Conservation (phyloP, 2,797 vertebrate genomes). For the Gallinago nigripennis region DNA sequence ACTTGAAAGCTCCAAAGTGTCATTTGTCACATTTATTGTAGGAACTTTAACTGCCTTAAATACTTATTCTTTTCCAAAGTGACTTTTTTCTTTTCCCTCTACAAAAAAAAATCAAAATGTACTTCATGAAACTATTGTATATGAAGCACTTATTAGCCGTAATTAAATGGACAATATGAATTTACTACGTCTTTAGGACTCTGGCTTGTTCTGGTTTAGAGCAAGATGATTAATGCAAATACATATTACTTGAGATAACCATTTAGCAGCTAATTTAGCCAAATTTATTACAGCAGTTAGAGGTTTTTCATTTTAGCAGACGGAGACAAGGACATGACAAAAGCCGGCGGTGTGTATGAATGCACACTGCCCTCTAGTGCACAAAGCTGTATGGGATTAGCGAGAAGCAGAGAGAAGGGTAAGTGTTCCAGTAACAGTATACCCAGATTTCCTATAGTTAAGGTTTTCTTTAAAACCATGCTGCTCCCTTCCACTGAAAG, state of each 20-base stretch:
- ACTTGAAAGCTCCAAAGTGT: constrained; percentile 48
- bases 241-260: constrained; percentile 99
- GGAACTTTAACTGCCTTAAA: constrained; percentile 50
- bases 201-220: constrained; percentile 93
- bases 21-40: constrained; percentile 30
- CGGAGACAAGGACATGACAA: constrained; percentile 84
- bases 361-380: constrained; percentile 90
- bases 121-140: constrained; percentile 86
- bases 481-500: constrained; percentile 45
- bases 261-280: constrained; percentile 99
- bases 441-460: not conserved
- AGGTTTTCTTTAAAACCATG: not conserved
- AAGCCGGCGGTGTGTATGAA: constrained; percentile 71
- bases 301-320: constrained; percentile 87
- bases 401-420: not conserved
- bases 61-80: constrained; percentile 67
- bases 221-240: constrained; percentile 98
- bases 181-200: constrained; percentile 88
- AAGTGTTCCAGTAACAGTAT: not conserved
- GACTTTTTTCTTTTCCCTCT: constrained; percentile 63
- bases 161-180: constrained; percentile 98
- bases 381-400: not conserved
- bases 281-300: constrained; percentile 95
- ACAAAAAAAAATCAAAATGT: constrained; percentile 65
- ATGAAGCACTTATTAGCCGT: constrained; percentile 90